Evolutionary conservation across 35 echinoderm and acorn worm species (phyloP), one percentile per base, ranked within the genome.

Genomic region (Diadema setosum): DNA sequence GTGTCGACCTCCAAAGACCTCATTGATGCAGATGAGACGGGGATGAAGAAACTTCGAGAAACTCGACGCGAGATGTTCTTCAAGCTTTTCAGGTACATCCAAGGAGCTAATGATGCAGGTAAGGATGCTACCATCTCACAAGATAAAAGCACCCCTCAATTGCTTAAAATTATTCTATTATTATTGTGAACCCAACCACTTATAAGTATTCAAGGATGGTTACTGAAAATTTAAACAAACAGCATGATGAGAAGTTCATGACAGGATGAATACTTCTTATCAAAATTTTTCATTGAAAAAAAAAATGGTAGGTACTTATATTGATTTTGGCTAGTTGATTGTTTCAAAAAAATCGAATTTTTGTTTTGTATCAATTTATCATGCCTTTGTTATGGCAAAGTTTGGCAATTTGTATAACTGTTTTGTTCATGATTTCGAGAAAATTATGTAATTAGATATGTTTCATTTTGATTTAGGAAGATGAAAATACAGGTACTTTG

Each of bases 71-170:
- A 80, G 0, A 50, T 64, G 18, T 94, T 94, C 56, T 67, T 29
- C 48, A 78, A 70, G 42, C 82, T 94, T 20, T 94, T 94, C 26
- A 61, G 65, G 9, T 94, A 94, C 44, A 94, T 94, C 41, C 55
- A 50, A 42, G 87, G 87, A 42, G 57, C 81, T 23, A 94, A 94
- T 85, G 82, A 85, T 57, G 82, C 67, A 60, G 39, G 92, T 94
- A 90, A 81, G 78, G 39, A 24, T 26, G n/a, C n/a, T n/a, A n/a
- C n/a, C n/a, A n/a, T n/a, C n/a, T n/a, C n/a, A n/a, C n/a, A n/a
- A n/a, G n/a, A n/a, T n/a, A n/a, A n/a, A n/a, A n/a, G n/a, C n/a
- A n/a, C 31, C 34, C 17, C 9, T 23, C 12, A 41, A 41, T 16
- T 6, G 43, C 75, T 21, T 12, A 39, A 14, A 41, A 5, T 5